Evolutionary conservation across 2,113 vertebrate genomes (phyloP).

Genomic region (Vidua macroura): DNA sequence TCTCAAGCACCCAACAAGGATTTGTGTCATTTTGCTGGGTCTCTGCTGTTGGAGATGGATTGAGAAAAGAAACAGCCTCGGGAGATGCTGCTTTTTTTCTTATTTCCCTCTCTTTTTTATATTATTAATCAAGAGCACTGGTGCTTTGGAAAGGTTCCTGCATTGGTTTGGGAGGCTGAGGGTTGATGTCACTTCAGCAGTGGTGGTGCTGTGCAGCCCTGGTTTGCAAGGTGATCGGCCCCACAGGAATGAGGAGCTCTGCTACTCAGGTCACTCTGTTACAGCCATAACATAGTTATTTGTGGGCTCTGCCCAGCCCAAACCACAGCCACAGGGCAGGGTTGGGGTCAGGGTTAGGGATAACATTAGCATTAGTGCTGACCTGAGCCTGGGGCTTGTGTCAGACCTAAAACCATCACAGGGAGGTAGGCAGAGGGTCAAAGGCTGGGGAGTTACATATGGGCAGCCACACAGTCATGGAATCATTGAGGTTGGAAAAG

Average conservation of each 20-base stretch:
- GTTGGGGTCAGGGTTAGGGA: neutral
- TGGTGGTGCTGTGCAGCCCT: neutral
- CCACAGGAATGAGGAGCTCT: neutral
- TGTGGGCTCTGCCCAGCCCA: neutral
- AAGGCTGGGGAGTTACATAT: accelerated
- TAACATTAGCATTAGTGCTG: neutral
- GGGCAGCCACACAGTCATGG: neutral
- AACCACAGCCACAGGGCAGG: neutral
- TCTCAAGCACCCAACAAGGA: slow-evolving; percentile 28
- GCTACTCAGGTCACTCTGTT: accelerated
- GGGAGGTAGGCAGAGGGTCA: neutral
- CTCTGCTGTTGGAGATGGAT: neutral
- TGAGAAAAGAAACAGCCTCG: neutral
- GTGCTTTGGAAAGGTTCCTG: neutral
- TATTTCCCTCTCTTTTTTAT: neutral
- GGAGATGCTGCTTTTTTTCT: neutral
- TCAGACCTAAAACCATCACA: neutral
- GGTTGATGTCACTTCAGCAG: neutral
- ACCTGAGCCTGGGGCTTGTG: neutral
- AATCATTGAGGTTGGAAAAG: neutral
- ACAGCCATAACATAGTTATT: neutral
- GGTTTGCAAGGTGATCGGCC: neutral
- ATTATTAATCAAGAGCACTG: neutral
- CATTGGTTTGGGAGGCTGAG: neutral
- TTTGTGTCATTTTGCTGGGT: neutral